phyloP scores from a whole-genome alignment of 2,888 invertebrate genomes.

The Caenorhabditis sp. region DNA sequence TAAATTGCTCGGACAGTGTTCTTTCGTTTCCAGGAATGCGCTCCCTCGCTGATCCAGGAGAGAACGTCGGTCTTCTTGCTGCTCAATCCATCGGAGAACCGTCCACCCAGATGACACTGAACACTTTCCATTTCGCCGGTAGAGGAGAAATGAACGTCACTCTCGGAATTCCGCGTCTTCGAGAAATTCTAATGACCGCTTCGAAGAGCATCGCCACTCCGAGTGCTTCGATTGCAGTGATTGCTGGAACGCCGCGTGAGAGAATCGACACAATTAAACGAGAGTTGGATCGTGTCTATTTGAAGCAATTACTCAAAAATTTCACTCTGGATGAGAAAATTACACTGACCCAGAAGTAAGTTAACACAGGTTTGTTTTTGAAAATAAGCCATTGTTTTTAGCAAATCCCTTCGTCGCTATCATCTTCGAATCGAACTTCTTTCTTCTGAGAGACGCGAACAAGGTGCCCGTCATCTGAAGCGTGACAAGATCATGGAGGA shows the following conservation, averaged over 20 bases:
- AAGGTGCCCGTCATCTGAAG: constrained; percentile 87
- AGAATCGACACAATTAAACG: constrained; percentile 84
- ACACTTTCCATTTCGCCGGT: constrained; percentile 99
- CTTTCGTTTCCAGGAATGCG: constrained; percentile 83
- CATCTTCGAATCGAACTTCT: constrained; percentile 84
- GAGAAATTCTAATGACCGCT: constrained; percentile 97
- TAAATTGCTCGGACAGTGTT: background rate
- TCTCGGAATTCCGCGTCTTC: constrained; percentile 96
- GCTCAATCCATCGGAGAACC: constrained; percentile 99
- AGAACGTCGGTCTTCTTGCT: constrained; percentile 95
- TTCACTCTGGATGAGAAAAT: constrained; percentile 77
- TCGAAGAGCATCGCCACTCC: constrained; percentile 96
- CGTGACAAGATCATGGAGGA: constrained; percentile 83
- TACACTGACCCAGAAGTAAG: constrained; percentile 43
- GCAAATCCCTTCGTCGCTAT: constrained; percentile 74
- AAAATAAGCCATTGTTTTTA: constrained; percentile 48
- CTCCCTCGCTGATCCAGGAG: constrained; percentile 92
- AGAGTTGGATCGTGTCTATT: constrained; percentile 89
- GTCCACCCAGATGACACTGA: constrained; percentile 99
- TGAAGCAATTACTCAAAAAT: constrained; percentile 86
- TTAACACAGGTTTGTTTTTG: no score
- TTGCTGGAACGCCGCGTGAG: constrained; percentile 68
- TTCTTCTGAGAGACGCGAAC: constrained; percentile 88
- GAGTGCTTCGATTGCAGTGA: constrained; percentile 84
- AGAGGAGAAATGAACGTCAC: constrained; percentile 99